Evolutionary conservation across 2,888 invertebrate genomes (phyloP), one percentile per base, ranked within the genome.

Genomic region (Epicampocera succincta): DNA sequence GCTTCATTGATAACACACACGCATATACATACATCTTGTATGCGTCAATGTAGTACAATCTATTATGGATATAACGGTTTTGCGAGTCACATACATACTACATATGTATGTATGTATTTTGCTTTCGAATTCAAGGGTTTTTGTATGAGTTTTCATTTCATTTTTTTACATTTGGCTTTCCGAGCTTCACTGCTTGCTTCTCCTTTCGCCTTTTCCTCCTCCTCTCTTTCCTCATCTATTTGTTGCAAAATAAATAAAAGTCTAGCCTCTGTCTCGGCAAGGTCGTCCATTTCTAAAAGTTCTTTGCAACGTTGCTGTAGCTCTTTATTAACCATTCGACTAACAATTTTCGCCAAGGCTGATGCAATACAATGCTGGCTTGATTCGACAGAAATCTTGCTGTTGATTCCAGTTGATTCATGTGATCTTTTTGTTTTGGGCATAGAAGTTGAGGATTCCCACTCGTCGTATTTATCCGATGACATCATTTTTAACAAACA

Each of bases 291-390:
- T 77, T 86, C 83, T 71, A 88, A 72, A 4, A 88, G 73, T 15
- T 86, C 73, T 1, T 84, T 85, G 11, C 88, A 88, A 15, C 81
- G 66, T 17, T 84, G 56, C 58, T 85, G 87, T 15, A 68, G 69
- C 1, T 77, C 83, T n/a, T 17, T 44, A 72, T 84, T 83, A 25
- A 48, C 80, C 88, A 88, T 88, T 48, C 85, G 86, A 5, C 83
- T 83, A 61, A 88, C 25, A 13, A 88, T 84, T 77, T 87, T 86
- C 33, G 87, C 85, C 52, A 88, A 68, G 12, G 79, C 84, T 13
- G 84, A 76, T 3, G 88, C 87, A 33, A 88, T 87, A 2, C 85
- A 84, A 17, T 15, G 17, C 48, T 80, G 82, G 13, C 77, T 33
- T 6, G 72, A 33, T 9, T 72, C 82, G 19, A 80, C 40, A n/a